Evolutionary conservation across 1,140 invertebrate species (phyloP), one percentile per base, ranked within the genome.

Genomic region (Ditylenchus dipsaci): DNA sequence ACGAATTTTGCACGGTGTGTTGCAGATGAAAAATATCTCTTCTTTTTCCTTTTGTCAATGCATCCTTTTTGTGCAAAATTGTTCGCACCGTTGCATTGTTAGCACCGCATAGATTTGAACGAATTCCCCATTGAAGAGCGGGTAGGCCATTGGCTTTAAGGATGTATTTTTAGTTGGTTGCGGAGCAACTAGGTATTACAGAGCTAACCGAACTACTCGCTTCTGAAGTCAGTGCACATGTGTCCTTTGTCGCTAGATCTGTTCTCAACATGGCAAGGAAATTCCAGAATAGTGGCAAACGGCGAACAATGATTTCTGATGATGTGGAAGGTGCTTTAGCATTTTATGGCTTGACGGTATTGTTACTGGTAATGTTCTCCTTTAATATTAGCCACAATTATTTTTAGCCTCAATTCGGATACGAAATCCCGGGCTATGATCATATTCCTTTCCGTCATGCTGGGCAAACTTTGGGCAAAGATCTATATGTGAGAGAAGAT

Each of bases 401-500:
- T 53, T 15, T 78, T 72, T 65, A 75, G 74, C 56, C 42, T 19
- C 42, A 56, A 38, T 43, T 77, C 49, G 64, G 74, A 5, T 78
- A 68, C 30, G 76, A 68, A 42, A 33, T 19, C 1, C 43, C 19
- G 9, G 21, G 43, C 30, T 45, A 60, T 19, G 53, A 70, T n/a
- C 33, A 27, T 58, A 72, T 72, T 53, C 23, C 42, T 21, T 76
- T 78, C 27, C 47, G 68, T 8, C 47, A 65, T 29, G 74, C 72
- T 5, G 76, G 76, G 21, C n/a, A n/a, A 3, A 57, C 53, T 38
- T 30, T 73, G 15, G 68, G 73, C 42, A 19, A 56, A 9, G 76
- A 78, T 23, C n/a, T 77, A 21, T 74, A 69, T 43, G 63, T 76
- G 17, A 9, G 59, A 13, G 75, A 76, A 19, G 76, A 76, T 43